Evolutionary conservation across 2,888 invertebrate genomes (phyloP).

Genomic region (Cantharis nigra): DNA sequence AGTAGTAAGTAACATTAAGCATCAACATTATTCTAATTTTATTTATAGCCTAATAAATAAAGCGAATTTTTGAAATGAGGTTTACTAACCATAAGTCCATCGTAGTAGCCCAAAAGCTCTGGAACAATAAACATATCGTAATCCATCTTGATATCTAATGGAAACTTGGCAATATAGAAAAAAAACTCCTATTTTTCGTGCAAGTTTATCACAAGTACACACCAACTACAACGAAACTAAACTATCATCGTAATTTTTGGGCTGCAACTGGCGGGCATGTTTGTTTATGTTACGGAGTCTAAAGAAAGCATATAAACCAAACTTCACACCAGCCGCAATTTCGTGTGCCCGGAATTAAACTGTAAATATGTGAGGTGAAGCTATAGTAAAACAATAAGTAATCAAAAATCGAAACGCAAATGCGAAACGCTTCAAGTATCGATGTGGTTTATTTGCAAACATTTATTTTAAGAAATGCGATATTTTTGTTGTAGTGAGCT

Average conservation of each 20-base stretch:
- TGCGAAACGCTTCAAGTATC: background rate
- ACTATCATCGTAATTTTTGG: constrained; percentile 44
- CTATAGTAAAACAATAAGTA: constrained; percentile 12
- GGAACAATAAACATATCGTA: constrained; percentile 69
- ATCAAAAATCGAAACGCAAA: background rate
- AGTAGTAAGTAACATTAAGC: background rate
- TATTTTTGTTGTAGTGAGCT: constrained; percentile 20
- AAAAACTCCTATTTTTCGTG: background rate
- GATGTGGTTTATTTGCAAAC: background rate
- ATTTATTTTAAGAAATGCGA: background rate
- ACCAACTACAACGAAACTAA: constrained; percentile 41
- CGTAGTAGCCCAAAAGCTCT: constrained; percentile 67
- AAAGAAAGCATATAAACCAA: constrained; percentile 51
- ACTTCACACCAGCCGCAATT: constrained; percentile 38
- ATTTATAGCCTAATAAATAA: background rate
- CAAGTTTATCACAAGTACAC: constrained; percentile 32
- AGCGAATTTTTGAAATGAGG: background rate
- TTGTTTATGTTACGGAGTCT: constrained; percentile 54
- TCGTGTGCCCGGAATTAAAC: constrained; percentile 40
- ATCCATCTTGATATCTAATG: constrained; percentile 58
- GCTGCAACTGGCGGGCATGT: constrained; percentile 49
- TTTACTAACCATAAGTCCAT: constrained; percentile 60
- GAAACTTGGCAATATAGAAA: background rate
- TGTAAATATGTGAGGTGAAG: constrained; percentile 29
- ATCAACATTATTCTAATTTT: background rate